Evolutionary conservation across 2,888 invertebrate genomes (phyloP), one percentile per base, ranked within the genome.

Genomic region (Eristalis intricaria): DNA sequence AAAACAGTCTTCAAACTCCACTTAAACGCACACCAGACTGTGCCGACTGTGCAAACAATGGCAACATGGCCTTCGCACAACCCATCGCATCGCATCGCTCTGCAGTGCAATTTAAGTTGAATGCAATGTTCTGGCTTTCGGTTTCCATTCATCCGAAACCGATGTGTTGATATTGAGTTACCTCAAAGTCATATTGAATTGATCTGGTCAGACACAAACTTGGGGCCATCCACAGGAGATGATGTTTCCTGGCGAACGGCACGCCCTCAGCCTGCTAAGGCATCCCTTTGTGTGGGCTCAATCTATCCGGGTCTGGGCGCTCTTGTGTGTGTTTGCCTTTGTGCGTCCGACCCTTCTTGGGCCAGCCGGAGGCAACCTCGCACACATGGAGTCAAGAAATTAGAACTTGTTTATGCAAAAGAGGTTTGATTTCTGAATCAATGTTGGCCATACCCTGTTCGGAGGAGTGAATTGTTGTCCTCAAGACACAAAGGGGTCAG

Each of bases 331-430:
- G 58, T 38, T 23, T 19, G n/a, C 32, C n/a, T 19, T 2, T 80
- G 69, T 70, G 69, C 69, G 43, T 35, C 61, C 32, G 56, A 43
- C 63, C 77, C 22, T 68, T 68, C 73, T 74, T 32, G 63, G 29
- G n/a, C 58, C 75, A 75, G 70, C 58, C 75, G 70, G 70, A 40
- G 60, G 19, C 69, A 32, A 40, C 56, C 35, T 64, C 65, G 66
- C 64, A 22, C 69, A 56, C 75, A 69, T 63, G 64, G 60, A 86
- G 77, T 66, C 71, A 83, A 87, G 86, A 84, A 87, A 87, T 87
- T 83, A 83, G 84, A 87, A 83, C 56, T 84, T 87, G 86, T 87
- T 84, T 87, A 87, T 87, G 86, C 83, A 87, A 87, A 87, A 79
- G 78, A 87, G 83, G 79, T 87, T 79, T 84, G 86, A 79, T 84